Base-by-base conservation (phyloP, 2,113 vertebrate genomes). In the Odontesthes bonariensis region DNA sequence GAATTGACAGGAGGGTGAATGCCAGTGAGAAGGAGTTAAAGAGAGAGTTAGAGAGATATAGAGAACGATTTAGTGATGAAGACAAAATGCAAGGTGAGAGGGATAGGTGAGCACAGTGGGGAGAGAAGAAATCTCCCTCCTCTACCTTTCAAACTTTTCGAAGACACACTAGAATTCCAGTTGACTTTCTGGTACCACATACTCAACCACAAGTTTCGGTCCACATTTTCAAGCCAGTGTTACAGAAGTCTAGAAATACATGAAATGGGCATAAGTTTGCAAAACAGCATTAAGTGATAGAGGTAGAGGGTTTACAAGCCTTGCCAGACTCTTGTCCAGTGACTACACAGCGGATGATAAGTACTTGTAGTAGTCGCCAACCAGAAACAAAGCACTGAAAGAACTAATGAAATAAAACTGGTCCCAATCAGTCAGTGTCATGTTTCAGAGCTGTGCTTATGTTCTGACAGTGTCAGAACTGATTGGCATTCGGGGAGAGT, bases 21-120 rank as follows among this genome's bases (percentile, higher is more conserved):
- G 76, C 81, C 79, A 91, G 78, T 91, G 88, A 90, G 89, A 85
- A 82, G 79, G 89, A 91, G 89, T 88, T 91, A 91, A 90, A 86
- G 84, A 83, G 86, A 91, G 88, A 86, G 89, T 88, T 87, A 81
- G 84, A 89, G 55, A 86, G 89, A 87, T 82, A 92, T 88, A 63
- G 86, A 89, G 88, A 86, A 69, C 32, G 84, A 89, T 91, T 92
- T 91, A 91, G 82, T 55, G 75, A 88, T 87, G 85, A 90, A 90
- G 83, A 72, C 73, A 83, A 79, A 89, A 73, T 82, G 79, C 80
- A 74, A 83, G 86, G 80, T 81, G 77, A 88, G 82, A 75, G 70
- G 79, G 65, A 84, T 61, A 75, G 83, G 68, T 80, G 76, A 84
- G 86, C 74, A 60, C 71, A 74, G 79, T 57, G 59, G 72, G 76